phyloP scores from a whole-genome alignment of 2,888 invertebrate genomes.

The Diogma glabrata region DNA sequence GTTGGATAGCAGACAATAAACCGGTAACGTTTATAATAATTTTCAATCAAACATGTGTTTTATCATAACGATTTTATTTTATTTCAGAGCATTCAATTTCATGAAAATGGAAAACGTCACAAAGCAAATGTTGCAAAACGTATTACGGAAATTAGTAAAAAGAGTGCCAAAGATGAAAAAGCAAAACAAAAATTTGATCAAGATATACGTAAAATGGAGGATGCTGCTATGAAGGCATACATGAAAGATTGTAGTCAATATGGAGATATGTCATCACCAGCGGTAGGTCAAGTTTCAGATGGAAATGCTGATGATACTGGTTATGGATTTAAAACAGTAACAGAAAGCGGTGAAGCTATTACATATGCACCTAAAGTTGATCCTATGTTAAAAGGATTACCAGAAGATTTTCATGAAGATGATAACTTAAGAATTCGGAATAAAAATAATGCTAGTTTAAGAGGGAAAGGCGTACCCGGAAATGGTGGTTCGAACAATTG shows the following conservation, averaged over 20 bases:
- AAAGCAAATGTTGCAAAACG: conserved; percentile 83
- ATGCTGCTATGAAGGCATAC: conserved; percentile 79
- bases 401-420: conserved; percentile 30
- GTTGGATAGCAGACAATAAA: conserved; percentile 97
- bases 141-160: conserved; percentile 72
- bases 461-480: conserved; percentile 26
- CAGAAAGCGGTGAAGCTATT: conserved; percentile 6
- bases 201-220: conserved; percentile 80
- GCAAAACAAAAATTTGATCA: conserved; percentile 64
- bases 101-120: conserved; percentile 86
- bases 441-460: conserved; percentile 35
- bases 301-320: neutral
- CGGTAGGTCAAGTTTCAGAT: conserved; percentile 14
- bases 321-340: conserved; percentile 14
- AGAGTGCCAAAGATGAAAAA: conserved; percentile 68
- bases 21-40: conserved; percentile 54
- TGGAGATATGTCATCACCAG: conserved; percentile 31
- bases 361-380: conserved; percentile 26
- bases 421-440: conserved; percentile 30
- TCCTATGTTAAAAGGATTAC: conserved; percentile 28
- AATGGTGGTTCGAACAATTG: conserved; percentile 24
- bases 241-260: conserved; percentile 58
- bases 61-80: conserved; percentile 21
- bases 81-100: conserved; percentile 90
- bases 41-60: too few relatives aligned